Base-by-base conservation (phyloP, 2,888 invertebrate genomes). In the Agrotis clavis region DNA sequence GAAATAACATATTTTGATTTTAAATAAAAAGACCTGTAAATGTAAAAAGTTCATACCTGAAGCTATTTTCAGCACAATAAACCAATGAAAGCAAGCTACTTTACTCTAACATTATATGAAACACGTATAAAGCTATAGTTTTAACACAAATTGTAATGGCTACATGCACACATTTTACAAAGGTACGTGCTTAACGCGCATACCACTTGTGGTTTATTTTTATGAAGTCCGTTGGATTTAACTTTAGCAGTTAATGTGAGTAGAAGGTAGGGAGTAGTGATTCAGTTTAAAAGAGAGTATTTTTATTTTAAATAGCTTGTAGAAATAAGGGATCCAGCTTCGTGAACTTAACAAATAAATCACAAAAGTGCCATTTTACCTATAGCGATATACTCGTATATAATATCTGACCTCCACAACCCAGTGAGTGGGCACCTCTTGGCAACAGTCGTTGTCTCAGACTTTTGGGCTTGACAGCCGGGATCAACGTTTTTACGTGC, bases 171-270 rank as follows among this genome's bases (percentile, higher is more conserved):
- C 53, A 48, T 67, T 47, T 64, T 63, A 54, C 21, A 25, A 41
- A n/a, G 18, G 66, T 45, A 57, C 21, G 65, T 73, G 16, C 71
- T 50, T 79, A 51, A 54, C 59, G 47, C 21, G 48, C 30, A 19
- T 21, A 60, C 54, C 47, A 25, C 21, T 75, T 64, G 35, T 48
- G 65, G 76, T 78, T 78, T 70, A 76, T 63, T 81, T 81, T 78
- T 76, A 81, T 76, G 70, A 65, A 65, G 70, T 76, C 57, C 50
- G 61, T 66, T 25, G 18, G 50, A 64, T 68, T 72, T 64, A 56
- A 60, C 35, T 77, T 77, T 25, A 64, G 67, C 18, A 60, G 67
- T 61, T 64, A 79, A 25, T 57, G 50, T 18, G 45, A 60, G 71
- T 35, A 6, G 35, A 41, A 6, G 30, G 45, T 45, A 41, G 56